Evolutionary conservation across 2,113 vertebrate genomes (phyloP), one percentile per base, ranked within the genome.

Genomic region (Apistogramma diplotaenia): DNA sequence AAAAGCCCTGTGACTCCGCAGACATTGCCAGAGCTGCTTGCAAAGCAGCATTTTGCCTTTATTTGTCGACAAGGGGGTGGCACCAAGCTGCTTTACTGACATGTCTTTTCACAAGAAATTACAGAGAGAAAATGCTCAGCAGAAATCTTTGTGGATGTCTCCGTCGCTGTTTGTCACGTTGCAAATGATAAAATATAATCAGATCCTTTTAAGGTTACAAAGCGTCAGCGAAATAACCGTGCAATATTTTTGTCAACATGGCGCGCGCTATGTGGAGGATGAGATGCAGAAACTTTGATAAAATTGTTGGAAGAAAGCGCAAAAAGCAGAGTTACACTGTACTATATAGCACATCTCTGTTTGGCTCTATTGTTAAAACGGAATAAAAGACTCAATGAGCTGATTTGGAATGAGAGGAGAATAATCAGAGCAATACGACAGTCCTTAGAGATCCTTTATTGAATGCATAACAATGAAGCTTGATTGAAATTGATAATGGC

Each of bases 401-500:
- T 27, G 54, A 91, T 94, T 92, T 94, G 91, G 91, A 87, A 89
- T 29, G 43, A 89, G 90, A 92, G 85, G 57, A 83, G 85, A 91
- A 93, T 94, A 95, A 94, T 95, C 89, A 91, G 84, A 86, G 92
- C 89, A 92, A 91, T 86, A 81, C 82, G 74, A 76, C 67, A 85
- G 85, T 88, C 93, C 93, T 89, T 18, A 4, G 92, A 94, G 91
- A 91, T 92, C 83, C 83, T 90, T 88, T 90, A 93, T 94, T 94
- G 94, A 94, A 91, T 90, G 87, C 91, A 89, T 93, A 82, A 95
- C 93, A 95, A 94, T 94, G 91, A 92, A 76, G 86, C 89, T 91
- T 94, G 94, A 95, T 95, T 95, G 92, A 91, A 94, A 94, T 91
- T 94, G 93, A 94, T 95, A 93, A 93, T 76, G 87, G 89, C 89